Percentiles rank a stretch among this genome's conserved stretches.
These are phyloP conservation scores for Catharus ustulatus DNA, from an alignment of 2,797 vertebrate species.

Conservation along the genomic window DNA sequence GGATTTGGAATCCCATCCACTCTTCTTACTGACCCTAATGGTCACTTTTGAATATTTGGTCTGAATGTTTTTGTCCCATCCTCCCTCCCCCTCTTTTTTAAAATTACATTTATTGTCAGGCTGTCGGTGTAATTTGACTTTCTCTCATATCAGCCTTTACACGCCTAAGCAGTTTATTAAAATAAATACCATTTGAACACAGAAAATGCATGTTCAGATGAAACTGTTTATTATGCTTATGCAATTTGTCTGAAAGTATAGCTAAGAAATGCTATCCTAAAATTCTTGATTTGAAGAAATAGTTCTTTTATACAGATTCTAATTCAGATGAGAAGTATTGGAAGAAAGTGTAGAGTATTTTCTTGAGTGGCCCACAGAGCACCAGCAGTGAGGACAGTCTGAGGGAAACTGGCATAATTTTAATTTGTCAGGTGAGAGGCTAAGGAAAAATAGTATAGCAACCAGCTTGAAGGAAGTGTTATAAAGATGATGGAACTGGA, in stretches of 20 bases:
- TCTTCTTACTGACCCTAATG: background rate
- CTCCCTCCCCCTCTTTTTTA: fast-evolving
- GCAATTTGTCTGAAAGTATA: background rate
- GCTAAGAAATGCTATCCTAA: background rate
- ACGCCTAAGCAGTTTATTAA: background rate
- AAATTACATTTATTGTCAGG: background rate
- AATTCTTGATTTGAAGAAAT: background rate
- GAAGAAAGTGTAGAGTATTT: background rate
- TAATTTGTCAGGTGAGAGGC: background rate
- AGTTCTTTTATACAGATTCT: background rate
- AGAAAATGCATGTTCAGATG: background rate
- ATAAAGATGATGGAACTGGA: background rate
- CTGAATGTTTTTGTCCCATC: background rate
- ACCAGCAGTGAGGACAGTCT: background rate
- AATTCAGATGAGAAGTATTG: background rate
- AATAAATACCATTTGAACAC: background rate
- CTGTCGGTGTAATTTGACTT: background rate
- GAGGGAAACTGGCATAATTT: fast-evolving
- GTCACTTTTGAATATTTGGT: background rate
- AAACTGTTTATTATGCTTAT: background rate
- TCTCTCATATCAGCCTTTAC: background rate
- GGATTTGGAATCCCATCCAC: background rate
- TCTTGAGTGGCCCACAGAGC: background rate
- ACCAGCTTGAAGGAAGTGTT: background rate
- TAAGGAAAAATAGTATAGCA: background rate